A percentile compares a stretch with the other conserved stretches of the same genome.
Conservation (phyloP, 2,888 invertebrate genomes). For the Dexiosoma caninum region DNA sequence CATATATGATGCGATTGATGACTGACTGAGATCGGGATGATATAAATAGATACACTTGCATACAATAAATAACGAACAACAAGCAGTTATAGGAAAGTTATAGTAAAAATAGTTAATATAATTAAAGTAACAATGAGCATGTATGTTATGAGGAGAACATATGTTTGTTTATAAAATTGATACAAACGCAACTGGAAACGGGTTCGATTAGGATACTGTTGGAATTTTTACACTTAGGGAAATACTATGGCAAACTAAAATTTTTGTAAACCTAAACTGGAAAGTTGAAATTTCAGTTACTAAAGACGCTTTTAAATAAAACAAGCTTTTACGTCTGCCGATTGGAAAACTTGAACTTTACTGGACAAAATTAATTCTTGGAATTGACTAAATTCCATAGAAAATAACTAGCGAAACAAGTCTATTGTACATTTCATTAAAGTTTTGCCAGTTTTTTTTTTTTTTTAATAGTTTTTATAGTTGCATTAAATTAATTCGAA, state of each 20-base stretch:
- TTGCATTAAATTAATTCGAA: conserved; percentile 26
- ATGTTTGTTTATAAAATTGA: background rate
- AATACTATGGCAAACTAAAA: too few species aligned
- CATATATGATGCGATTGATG: conserved; percentile 43
- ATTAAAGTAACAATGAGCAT: background rate
- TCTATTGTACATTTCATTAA: background rate
- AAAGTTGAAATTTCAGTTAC: too few species aligned
- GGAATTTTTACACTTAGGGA: background rate
- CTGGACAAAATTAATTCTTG: conserved; percentile 28
- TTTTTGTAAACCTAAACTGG: too few species aligned
- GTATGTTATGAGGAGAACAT: conserved; percentile 28
- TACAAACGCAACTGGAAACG: background rate
- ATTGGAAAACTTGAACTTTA: conserved; percentile 39
- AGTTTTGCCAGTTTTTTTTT: conserved; percentile 1
- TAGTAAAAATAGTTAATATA: background rate
- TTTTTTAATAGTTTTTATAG: background rate
- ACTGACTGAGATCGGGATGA: conserved; percentile 16
- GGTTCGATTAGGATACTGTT: too few species aligned
- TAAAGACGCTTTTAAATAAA: too few species aligned
- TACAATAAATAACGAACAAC: background rate
- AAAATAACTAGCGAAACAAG: conserved; percentile 20
- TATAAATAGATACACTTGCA: background rate
- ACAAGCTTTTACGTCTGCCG: too few species aligned
- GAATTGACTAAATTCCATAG: conserved; percentile 48
- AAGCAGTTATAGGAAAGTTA: background rate